Evolutionary conservation across 2,797 vertebrate species (phyloP).

Genomic region (Malacoctenus gilli): DNA sequence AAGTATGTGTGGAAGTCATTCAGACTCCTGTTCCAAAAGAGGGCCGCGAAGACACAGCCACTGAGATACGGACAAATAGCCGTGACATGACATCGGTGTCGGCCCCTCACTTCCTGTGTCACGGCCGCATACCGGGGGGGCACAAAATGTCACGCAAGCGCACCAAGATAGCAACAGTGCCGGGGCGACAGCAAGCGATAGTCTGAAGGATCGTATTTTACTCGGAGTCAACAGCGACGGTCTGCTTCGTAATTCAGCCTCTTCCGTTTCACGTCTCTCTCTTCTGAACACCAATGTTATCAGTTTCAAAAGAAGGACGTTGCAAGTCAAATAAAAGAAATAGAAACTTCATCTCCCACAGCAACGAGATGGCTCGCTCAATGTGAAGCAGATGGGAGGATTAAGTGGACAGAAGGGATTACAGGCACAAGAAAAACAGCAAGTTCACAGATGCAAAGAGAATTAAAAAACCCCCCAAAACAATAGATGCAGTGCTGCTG

Average conservation of each 20-base stretch:
- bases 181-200: neutral
- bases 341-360: neutral
- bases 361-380: neutral
- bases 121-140: slow-evolving; percentile 15
- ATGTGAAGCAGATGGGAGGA: slow-evolving; percentile 34
- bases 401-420: neutral
- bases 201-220: slow-evolving; percentile 6
- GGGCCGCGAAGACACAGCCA: slow-evolving; percentile 20
- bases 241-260: neutral
- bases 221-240: neutral
- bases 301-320: slow-evolving; percentile 5
- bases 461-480: neutral
- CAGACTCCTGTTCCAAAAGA: slow-evolving; percentile 37
- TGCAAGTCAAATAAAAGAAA: slow-evolving; percentile 12
- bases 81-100: slow-evolving; percentile 26
- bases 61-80: slow-evolving; percentile 23
- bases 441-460: neutral
- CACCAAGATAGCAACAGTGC: slow-evolving; percentile 33
- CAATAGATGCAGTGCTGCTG: neutral
- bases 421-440: neutral
- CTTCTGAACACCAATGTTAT: slow-evolving; percentile 12
- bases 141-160: slow-evolving; percentile 41
- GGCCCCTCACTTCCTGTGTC: slow-evolving; percentile 40
- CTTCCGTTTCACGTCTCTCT: neutral
- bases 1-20: slow-evolving; percentile 5